Conservation (phyloP, 2,797 vertebrate genomes). For the Sebastes diaconus region DNA sequence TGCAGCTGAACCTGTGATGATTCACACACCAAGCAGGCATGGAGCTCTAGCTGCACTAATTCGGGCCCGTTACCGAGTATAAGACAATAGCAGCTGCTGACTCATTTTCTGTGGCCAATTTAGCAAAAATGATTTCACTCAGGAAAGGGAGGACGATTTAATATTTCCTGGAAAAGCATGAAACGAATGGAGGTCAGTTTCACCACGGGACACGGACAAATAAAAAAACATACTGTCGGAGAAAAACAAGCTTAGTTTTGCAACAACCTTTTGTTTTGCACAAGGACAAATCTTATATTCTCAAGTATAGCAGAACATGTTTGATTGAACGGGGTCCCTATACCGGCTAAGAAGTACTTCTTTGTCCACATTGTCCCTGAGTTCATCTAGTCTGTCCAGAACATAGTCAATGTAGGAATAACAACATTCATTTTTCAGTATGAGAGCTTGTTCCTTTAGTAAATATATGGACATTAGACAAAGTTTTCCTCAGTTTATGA, state of each 20-base stretch:
- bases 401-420: background rate
- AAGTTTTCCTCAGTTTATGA: too few species aligned
- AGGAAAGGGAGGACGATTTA: constrained; percentile 1
- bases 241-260: background rate
- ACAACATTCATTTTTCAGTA: too few species aligned
- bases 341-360: too few species aligned
- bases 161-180: constrained; percentile 15
- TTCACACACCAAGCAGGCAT: constrained; percentile 12
- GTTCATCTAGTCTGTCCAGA: background rate
- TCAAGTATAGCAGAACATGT: too few species aligned
- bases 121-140: constrained; percentile 8
- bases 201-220: background rate
- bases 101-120: constrained; percentile 32
- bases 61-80: background rate
- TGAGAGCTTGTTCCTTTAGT: too few species aligned
- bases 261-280: background rate
- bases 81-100: background rate
- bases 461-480: too few species aligned
- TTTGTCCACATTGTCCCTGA: too few species aligned
- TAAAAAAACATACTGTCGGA: background rate
- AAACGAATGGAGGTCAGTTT: background rate
- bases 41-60: background rate
- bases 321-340: too few species aligned
- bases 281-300: background rate
- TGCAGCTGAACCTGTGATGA: constrained; percentile 39